These are phyloP conservation scores for Poeciliopsis turrubarensis DNA, from an alignment of 2,113 vertebrate genomes.

Conservation along the genomic window DNA sequence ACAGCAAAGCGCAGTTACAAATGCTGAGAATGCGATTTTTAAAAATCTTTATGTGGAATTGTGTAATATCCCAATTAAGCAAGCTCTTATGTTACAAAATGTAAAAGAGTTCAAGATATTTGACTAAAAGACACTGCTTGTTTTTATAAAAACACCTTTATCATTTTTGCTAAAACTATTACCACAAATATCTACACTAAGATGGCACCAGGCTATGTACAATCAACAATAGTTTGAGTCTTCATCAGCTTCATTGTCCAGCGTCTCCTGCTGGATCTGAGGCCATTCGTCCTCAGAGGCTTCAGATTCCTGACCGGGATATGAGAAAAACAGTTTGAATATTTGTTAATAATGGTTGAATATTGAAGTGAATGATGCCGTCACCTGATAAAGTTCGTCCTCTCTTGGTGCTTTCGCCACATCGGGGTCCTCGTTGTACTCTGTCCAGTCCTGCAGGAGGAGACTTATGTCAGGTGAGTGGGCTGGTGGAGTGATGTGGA, in stretches of 20 bases:
- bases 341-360: neutral
- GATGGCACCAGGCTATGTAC: neutral
- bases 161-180: no score
- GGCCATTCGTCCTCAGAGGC: slow-evolving; percentile 53
- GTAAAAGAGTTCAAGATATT: neutral
- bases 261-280: neutral
- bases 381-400: slow-evolving; percentile 66
- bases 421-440: slow-evolving; percentile 29
- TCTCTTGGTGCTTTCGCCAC: neutral
- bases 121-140: neutral
- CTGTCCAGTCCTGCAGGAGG: slow-evolving; percentile 38
- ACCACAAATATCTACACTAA: neutral
- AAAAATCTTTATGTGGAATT: neutral
- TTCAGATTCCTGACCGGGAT: slow-evolving; percentile 40
- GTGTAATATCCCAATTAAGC: neutral
- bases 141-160: neutral
- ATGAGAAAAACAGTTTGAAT: neutral
- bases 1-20: neutral
- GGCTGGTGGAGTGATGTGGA: neutral
- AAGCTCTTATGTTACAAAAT: neutral
- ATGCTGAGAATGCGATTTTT: neutral
- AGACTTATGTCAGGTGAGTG: neutral
- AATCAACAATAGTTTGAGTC: neutral
- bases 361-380: neutral
- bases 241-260: slow-evolving; percentile 22